These are phyloP conservation scores for Sylvicapra grimmia DNA, from an alignment of 2,113 vertebrate species.

Conservation along the genomic window DNA sequence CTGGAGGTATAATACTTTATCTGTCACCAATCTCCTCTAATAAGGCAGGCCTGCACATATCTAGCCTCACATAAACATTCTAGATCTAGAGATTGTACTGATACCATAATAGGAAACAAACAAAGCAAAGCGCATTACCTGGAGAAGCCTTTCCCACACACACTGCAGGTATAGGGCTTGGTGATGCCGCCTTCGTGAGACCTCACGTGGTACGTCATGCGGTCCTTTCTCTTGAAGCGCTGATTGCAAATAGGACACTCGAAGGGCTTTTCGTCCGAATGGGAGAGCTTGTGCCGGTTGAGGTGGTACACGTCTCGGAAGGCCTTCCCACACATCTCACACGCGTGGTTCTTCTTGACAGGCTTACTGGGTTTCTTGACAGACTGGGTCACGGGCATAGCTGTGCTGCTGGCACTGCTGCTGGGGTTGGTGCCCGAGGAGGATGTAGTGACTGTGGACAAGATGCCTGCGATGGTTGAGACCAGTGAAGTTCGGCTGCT, in stretches of 20 bases:
- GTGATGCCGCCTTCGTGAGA: conserved; percentile 97
- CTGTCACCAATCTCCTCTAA: conserved; percentile 55
- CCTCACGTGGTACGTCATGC: conserved; percentile 98
- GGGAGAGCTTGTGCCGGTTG: conserved; percentile 97
- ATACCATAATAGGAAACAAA: not conserved
- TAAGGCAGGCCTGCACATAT: conserved; percentile 59
- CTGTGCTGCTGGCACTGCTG: conserved; percentile 80
- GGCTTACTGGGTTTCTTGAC: conserved; percentile 94
- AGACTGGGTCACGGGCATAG: conserved; percentile 83
- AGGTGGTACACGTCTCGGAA: conserved; percentile 98
- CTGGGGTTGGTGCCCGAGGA: conserved; percentile 88
- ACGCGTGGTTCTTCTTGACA: conserved; percentile 98
- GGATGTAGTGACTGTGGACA: conserved; percentile 94
- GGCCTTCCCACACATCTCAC: conserved; percentile 98
- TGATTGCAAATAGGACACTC: conserved; percentile 98
- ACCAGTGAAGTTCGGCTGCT: conserved; percentile 90
- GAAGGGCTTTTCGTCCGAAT: conserved; percentile 97
- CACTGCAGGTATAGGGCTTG: conserved; percentile 98
- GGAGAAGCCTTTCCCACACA: conserved; percentile 99
- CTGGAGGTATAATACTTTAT: conserved; percentile 44
- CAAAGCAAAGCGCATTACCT: conserved; percentile 83
- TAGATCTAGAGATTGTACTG: not conserved
- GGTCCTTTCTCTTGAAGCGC: conserved; percentile 98
- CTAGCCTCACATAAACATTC: not conserved
- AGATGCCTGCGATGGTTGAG: conserved; percentile 93